Evolutionary conservation across 2,888 invertebrate genomes (phyloP), one percentile per base, ranked within the genome.

Genomic region (Nomada fucata): DNA sequence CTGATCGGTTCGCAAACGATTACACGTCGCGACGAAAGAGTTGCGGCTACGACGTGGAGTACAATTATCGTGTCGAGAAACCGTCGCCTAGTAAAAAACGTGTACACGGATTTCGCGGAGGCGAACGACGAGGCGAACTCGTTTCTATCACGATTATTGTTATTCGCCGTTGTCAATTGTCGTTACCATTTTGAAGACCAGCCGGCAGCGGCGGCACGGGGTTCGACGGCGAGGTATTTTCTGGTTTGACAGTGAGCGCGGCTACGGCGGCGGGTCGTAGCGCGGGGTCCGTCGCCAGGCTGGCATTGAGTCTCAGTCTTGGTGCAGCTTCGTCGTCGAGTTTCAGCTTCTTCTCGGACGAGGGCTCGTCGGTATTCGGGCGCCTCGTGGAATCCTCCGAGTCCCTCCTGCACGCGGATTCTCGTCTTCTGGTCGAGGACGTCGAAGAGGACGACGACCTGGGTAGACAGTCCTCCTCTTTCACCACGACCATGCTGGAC

Each of bases 271-370:
- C 95, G 47, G 96, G 96, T 85, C 96, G 96, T 29, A 97, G 94
- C 15, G 97, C 97, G 3, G 97, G 97, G 94, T 97, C 97, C 55
- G 97, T 97, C 71, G 97, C 97, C 86, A 97, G 95, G 92, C 96
- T 96, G 81, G 97, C 94, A 94, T 97, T 97, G 88, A 97, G 95
- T 86, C 97, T 96, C 90, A 97, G 94, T 90, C 96, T 95, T 87
- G 97, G 97, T 47, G 93, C 90, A 79, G 92, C 92, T 53, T 93
- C 93, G 61, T 94, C 93, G 79, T 92, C 92, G 75, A 92, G 91
- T 74, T 92, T 90, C 73, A 90, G 89, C 84, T 92, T 93, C 79
- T 93, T 93, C 75, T 92, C 93, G 29, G 88, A 78, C 23, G 90
- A 84, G 18, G 88, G 84, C 10, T 92, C 92, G 64, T 91, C 90